Conservation (phyloP, 2,113 vertebrate species). For the Naja naja region DNA sequence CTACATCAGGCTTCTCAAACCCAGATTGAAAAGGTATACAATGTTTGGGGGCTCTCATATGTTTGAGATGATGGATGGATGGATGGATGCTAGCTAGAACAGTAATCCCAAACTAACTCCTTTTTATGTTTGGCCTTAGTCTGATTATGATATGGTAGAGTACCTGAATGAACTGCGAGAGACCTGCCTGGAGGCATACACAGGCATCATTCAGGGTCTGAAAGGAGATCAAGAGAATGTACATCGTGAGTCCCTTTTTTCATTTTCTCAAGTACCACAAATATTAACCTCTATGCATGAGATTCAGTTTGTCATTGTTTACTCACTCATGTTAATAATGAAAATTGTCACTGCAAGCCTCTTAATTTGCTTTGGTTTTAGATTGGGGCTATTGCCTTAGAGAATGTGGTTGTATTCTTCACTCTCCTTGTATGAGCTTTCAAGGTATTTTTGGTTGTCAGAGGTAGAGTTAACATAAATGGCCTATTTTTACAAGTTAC, state of each 20-base stretch:
- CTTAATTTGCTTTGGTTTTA: not conserved
- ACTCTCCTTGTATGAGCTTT: not conserved
- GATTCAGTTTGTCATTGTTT: not conserved
- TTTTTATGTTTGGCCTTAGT: conserved; percentile 67
- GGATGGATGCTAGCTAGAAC: not conserved
- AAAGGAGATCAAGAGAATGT: conserved; percentile 99
- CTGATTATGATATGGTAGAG: conserved; percentile 99
- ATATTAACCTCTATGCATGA: not conserved
- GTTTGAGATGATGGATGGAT: too few relatives aligned
- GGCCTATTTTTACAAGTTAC: not conserved
- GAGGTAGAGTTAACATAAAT: not conserved
- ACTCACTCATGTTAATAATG: not conserved
- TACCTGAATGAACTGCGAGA: conserved; percentile 96
- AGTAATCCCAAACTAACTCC: accelerated
- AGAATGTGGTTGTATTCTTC: not conserved
- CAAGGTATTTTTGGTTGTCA: not conserved
- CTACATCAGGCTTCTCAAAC: conserved; percentile 96
- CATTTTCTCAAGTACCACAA: not conserved
- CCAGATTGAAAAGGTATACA: conserved; percentile 92
- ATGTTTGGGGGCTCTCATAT: not conserved
- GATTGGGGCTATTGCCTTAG: not conserved
- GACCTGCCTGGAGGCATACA: conserved; percentile 96
- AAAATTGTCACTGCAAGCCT: not conserved
- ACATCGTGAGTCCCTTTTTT: conserved; percentile 83
- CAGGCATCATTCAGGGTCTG: conserved; percentile 94